Evolutionary conservation across 2,888 invertebrate genomes (phyloP), one percentile per base, ranked within the genome.

Genomic region (Apotomis betuletana): DNA sequence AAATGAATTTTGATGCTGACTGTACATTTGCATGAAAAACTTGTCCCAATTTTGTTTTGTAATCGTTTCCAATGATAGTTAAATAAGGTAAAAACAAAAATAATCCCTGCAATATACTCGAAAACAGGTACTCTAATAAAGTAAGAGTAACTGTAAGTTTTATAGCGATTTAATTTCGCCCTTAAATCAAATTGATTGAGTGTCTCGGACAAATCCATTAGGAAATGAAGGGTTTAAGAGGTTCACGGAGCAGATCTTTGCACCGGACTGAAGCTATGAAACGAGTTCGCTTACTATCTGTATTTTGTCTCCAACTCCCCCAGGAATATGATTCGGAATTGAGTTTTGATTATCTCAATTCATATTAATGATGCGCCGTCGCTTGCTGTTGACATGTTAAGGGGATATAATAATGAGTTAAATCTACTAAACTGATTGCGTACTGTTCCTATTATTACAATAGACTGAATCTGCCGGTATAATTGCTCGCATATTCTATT

Each of bases 191-290:
- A 49, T 54, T 59, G 54, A 80, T 74, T 82, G 72, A 76, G 75
- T 76, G 74, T 77, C 80, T 79, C 78, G 75, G 81, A 83, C 78
- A 83, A 81, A 79, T 78, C 82, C 84, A 82, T 85, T 83, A 83
- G 75, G 76, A 78, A 79, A 75, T 75, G 72, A 77, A 78, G 77
- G 78, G 79, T 77, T 77, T 67, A 70, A 74, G 74, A 77, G 69
- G 54, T 38, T 38, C 74, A 70, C 75, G 75, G 27, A 76, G 61
- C 73, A 78, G 70, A 70, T 70, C 67, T 74, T 75, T 67, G 49
- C 64, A 57, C 58, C 10, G 59, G 54, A 51, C 67, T 69, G 63
- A 61, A 67, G 65, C 12, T 60, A 27, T 44, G 52, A 60, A 27
- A 15, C 41, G 52, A 59, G 52, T 27, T 44, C 44, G 49, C 10